Evolutionary conservation across 2,888 invertebrate species (phyloP), one percentile per base, ranked within the genome.

Genomic region (Drosophila fungiperda): DNA sequence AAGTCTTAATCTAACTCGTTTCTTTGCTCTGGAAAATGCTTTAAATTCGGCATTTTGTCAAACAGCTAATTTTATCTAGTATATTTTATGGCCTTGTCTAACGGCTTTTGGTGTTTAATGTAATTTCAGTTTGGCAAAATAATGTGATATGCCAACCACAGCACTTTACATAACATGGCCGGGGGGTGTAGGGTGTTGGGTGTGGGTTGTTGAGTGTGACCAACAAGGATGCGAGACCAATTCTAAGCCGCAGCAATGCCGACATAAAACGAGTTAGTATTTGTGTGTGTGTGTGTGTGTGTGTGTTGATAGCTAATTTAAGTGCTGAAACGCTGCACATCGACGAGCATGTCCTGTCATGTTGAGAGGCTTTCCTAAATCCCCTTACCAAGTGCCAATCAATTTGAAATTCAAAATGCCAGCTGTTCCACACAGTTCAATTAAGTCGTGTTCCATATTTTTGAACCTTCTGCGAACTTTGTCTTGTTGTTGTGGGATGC

Each of bases 261-360:
- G 58, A 80, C 68, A 68, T 8, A 55, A 53, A 65, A 54, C 50
- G 54, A 61, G 68, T 32, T 32, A 26, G 49, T 42, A n/a, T 50
- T 45, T 29, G 50, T 42, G 57, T 62, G 55, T 38, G n/a, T 20
- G 23, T 8, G 40, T n/a, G 57, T 45, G 29, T 26, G 12, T 49
- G 17, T 66, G 63, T 74, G 67, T 72, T 61, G 78, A 74, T 70
- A 58, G 69, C 82, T 77, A 70, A 86, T 83, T 83, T 80, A 42
- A 61, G 57, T 68, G 65, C 20, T 55, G 54, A n/a, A 54, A 54
- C 11, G 76, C 62, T 52, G 42, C 55, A 54, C 33, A 57, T 60
- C 38, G 66, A 60, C 66, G 35, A 49, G 40, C 68, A 79, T 66
- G 62, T 67, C 68, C 63, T 54, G 60, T 58, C 69, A 61, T 58